phyloP scores from a whole-genome alignment of 2,888 invertebrate species.

The Sceliomorpha sp. region DNA sequence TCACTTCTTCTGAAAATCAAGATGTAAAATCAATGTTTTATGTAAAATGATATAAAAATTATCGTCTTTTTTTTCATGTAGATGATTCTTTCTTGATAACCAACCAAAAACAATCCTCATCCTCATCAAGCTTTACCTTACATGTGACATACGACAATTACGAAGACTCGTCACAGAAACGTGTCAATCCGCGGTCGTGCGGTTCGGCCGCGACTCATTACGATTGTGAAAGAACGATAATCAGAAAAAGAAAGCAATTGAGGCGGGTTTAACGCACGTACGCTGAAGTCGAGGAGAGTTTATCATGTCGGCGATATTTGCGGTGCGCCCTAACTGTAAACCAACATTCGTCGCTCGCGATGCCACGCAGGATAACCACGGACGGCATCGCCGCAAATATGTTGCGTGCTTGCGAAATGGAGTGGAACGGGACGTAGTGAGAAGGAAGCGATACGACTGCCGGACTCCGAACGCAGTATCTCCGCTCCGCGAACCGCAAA shows the following conservation, averaged over 20 bases:
- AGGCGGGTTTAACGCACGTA: not conserved
- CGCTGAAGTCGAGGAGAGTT: constrained; percentile 28
- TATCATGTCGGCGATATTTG: constrained; percentile 48
- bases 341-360: constrained; percentile 57
- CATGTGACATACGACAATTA: no score
- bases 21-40: no score
- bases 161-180: no score
- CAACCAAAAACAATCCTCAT: no score
- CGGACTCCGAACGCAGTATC: constrained; percentile 58
- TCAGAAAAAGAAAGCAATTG: not conserved
- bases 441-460: constrained; percentile 57
- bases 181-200: no score
- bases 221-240: not conserved
- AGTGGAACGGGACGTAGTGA: constrained; percentile 43
- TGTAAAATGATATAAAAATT: no score
- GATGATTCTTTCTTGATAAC: no score
- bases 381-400: constrained; percentile 63
- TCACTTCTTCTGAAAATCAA: no score
- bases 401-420: constrained; percentile 51
- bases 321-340: constrained; percentile 40
- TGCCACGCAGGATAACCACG: constrained; percentile 62
- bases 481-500: constrained; percentile 64
- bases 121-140: no score
- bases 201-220: no score
- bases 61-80: no score